These are phyloP conservation scores for Drosophila arizonae DNA, from an alignment of 1,140 invertebrate genomes.

Conservation along the genomic window DNA sequence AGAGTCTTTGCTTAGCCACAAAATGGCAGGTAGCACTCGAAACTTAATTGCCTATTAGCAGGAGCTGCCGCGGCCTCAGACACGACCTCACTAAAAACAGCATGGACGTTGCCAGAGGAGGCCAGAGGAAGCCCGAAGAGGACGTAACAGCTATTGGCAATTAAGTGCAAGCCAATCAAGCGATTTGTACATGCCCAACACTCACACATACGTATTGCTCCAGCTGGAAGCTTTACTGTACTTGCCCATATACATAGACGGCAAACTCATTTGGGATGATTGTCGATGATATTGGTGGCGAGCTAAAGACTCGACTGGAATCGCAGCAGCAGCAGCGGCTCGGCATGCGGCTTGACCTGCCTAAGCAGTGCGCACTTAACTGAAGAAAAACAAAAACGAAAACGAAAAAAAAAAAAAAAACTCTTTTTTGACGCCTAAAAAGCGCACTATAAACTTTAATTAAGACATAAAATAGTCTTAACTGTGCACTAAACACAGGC, in stretches of 20 bases:
- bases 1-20: conserved; percentile 45
- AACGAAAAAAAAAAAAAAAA: conserved; percentile 4
- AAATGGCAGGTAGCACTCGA: conserved; percentile 76
- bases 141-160: conserved; percentile 71
- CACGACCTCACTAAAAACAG: conserved; percentile 69
- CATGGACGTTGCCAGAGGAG: conserved; percentile 37
- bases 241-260: conserved; percentile 1
- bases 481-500: conserved; percentile 67
- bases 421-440: conserved; percentile 77
- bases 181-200: conserved; percentile 79
- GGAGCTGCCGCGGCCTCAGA: conserved; percentile 64
- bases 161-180: conserved; percentile 79
- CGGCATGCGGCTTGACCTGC: conserved; percentile 42
- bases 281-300: conserved; percentile 55
- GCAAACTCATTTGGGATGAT: conserved; percentile 64
- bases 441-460: conserved; percentile 76
- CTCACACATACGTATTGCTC: conserved; percentile 46
- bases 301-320: neutral
- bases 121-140: conserved; percentile 23
- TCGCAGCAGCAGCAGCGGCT: conserved; percentile 1
- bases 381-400: no score
- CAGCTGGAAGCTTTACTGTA: neutral
- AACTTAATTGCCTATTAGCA: conserved; percentile 78
- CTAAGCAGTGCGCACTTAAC: conserved; percentile 56
- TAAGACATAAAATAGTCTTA: conserved; percentile 77